These are phyloP conservation scores for Dasyornis broadbenti DNA, from an alignment of 2,113 vertebrate species.

Conservation along the genomic window DNA sequence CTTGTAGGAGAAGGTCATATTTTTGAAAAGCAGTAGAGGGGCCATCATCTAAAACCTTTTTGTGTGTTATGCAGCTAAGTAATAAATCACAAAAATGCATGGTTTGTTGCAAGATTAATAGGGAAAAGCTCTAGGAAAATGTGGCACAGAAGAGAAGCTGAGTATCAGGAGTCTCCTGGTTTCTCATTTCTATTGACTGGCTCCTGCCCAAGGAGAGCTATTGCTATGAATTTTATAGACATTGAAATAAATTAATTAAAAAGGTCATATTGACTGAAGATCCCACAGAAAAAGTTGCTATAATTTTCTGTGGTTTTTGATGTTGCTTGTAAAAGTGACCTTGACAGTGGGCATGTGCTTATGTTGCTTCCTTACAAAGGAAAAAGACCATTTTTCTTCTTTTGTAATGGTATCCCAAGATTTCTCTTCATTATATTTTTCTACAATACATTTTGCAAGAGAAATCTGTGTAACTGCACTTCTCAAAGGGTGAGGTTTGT, in stretches of 20 bases:
- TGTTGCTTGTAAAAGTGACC: not conserved
- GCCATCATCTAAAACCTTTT: not conserved
- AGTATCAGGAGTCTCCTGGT: not conserved
- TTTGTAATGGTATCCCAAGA: not conserved
- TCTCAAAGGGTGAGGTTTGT: not conserved
- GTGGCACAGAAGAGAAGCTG: not conserved
- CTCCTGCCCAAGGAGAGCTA: not conserved
- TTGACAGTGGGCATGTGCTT: not conserved
- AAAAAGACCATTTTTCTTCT: not conserved
- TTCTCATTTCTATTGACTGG: not conserved
- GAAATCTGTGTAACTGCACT: not conserved
- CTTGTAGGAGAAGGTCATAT: not conserved
- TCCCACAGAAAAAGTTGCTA: not conserved
- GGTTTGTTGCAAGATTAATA: not conserved
- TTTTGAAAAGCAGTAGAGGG: not conserved
- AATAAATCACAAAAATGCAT: not conserved
- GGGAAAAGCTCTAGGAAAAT: not conserved
- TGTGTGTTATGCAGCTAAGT: not conserved
- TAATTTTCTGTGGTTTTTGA: not conserved
- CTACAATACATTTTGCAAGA: not conserved
- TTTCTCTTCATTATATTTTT: not conserved
- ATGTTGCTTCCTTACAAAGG: not conserved
- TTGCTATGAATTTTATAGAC: not conserved
- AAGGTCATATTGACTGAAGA: not conserved
- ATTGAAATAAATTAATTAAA: not conserved